phyloP scores from a whole-genome alignment of 53 echinoderm and acorn worm genomes.

The Echinarachnius parma region DNA sequence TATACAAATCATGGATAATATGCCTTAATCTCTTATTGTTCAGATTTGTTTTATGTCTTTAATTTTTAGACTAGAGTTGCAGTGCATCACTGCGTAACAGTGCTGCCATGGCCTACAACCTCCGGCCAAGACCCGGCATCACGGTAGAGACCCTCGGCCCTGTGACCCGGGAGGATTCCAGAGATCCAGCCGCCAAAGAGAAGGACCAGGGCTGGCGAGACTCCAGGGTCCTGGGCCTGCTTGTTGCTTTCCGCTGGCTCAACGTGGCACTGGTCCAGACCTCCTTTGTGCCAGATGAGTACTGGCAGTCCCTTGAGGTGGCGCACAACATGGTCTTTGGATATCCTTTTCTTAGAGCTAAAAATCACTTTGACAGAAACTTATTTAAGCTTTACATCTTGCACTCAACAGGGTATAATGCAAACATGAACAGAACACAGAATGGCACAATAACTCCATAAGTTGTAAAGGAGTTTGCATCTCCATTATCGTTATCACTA shows the following conservation, averaged over 20 bases:
- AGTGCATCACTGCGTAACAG: too few species aligned
- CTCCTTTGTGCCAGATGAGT: conserved; percentile 91
- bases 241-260: conserved; percentile 76
- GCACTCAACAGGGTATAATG: too few species aligned
- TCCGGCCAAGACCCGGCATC: conserved; percentile 28
- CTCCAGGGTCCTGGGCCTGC: conserved; percentile 39
- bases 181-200: background rate
- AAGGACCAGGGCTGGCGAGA: conserved; percentile 7
- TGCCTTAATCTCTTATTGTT: background rate
- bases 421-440: too few species aligned
- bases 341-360: conserved; percentile 89
- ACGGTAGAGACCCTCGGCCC: conserved; percentile 40
- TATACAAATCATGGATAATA: too few species aligned
- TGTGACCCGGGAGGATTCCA: conserved; percentile 3
- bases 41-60: background rate
- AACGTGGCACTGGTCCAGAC: conserved; percentile 82
- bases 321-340: conserved; percentile 91
- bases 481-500: too few species aligned
- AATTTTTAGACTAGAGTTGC: background rate
- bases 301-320: conserved; percentile 92
- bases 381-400: too few species aligned
- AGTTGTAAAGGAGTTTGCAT: too few species aligned
- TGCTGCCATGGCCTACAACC: conserved; percentile 33
- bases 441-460: too few species aligned
- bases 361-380: too few species aligned